Evolutionary conservation across 2,797 vertebrate genomes (phyloP), one percentile per base, ranked within the genome.

Genomic region (Sebastes elongatus): DNA sequence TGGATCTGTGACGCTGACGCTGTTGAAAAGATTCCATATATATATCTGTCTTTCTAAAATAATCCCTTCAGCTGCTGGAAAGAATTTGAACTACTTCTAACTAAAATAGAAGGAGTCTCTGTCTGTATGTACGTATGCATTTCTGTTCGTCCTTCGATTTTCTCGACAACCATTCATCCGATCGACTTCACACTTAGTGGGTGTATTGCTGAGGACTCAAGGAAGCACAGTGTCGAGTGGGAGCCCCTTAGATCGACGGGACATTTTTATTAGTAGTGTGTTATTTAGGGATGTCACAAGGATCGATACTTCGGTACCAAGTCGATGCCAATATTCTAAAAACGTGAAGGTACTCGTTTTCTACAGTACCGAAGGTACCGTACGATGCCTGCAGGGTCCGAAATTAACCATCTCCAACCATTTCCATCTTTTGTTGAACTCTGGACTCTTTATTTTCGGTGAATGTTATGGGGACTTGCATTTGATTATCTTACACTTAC

Each of bases 21-120:
- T 59, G 63, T 14, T 78, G 68, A 80, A 82, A 78, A 38, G 52
- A 35, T 76, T 62, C 27, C 33, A 49, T 81, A 74, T 62, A 46
- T 46, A 62, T 85, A 65, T 80, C 56, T 28, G 52, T 82, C 71
- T 14, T 57, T 77, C 71, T 73, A 20, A 74, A 81, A 74, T 77
- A 64, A 81, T 71, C 52, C 52, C 33, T 10, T 18, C 8, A 28
- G 38, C 14, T 23, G 62, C 25, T 74, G 55, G 20, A 76, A 69
- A 78, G 27, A 25, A 61, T 55, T 4, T 63, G 52, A 78, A 71
- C 46, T 71, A 71, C 22, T 55, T 71, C 16, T 18, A 18, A 18
- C 25, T 18, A 1, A 28, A 60, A 52, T 52, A 53, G 46, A 49
- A 49, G 18, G 46, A 27, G 52, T 55, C 52, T 56, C 22, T 10